Base-by-base conservation (phyloP, 2,113 vertebrate genomes). In the Neoarius graeffei region DNA sequence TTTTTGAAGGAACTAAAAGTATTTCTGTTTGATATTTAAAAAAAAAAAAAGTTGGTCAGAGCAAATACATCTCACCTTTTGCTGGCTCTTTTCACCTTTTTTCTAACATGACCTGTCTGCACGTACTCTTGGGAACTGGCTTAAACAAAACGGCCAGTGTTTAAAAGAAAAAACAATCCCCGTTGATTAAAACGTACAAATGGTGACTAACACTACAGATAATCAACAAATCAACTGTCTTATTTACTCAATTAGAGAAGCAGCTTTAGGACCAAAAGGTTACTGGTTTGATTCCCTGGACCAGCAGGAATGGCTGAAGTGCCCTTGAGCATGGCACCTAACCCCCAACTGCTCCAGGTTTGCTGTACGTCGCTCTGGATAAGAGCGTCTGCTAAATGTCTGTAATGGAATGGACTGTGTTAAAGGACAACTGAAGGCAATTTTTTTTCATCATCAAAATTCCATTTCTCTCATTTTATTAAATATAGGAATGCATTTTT, bases 1-100 rank as follows among this genome's bases (percentile, higher is more conserved):
- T 84, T 74, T 84, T 87, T 88, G 64, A 85, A 84, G 73, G 35
- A 83, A 74, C 73, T 50, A 88, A 35, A 84, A 59, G 25, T 73
- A 50, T 67, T 86, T 79, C 54, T 57, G 9, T 85, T 88, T 88
- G 57, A 89, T 23, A 35, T 35, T 30, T n/a, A 35, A 35, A 35
- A 35, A 35, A 35, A 73, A 23, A 73, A 87, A 87, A 88, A 79
- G 89, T 90, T 64, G 20, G 10, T 73, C 15, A 23, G 4, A 83
- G 62, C 67, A 25, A 19, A 42, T 57, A 19, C 30, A 19, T 35
- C 27, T 86, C 66, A 74, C 23, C 60, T 19, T 59, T 57, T 50
- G 42, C 73, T 20, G 42, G 73, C 54, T 56, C 42, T 57, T 56
- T 79, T 9, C 14, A 54, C 85, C 23, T 83, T 42, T 35, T 35